Conservation (phyloP, 2,113 vertebrate genomes). For the Dicentrarchus labrax region DNA sequence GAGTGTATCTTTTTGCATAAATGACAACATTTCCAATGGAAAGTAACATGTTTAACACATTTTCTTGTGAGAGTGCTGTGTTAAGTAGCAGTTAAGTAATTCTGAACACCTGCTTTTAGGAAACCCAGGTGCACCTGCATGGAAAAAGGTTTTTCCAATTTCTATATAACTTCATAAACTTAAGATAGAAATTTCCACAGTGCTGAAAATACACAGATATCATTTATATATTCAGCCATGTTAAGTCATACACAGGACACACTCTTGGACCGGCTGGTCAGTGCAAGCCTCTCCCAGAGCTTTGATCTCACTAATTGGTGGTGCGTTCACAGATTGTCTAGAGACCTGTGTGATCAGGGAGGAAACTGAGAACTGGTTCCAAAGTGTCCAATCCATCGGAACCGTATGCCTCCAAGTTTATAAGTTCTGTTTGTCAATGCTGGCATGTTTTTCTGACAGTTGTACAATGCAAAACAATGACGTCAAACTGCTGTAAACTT, state of each 20-base stretch:
- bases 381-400: no score
- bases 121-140: neutral
- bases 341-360: slow-evolving; percentile 32
- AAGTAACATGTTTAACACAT: neutral
- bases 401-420: no score
- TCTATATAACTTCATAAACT: neutral
- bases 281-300: slow-evolving; percentile 11
- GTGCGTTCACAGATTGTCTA: slow-evolving; percentile 22
- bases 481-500: no score
- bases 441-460: no score
- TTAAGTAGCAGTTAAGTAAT: neutral
- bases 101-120: neutral
- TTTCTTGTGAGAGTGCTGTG: neutral
- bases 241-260: neutral
- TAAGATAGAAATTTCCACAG: neutral
- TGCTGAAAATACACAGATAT: neutral
- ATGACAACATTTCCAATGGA: neutral
- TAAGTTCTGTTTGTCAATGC: no score
- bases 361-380: neutral
- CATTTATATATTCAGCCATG: neutral
- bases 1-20: neutral
- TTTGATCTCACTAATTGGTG: slow-evolving; percentile 28
- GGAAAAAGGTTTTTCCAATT: neutral
- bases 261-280: neutral
- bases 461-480: no score